Conservation (phyloP, 2,113 vertebrate genomes). For the Equus quagga region DNA sequence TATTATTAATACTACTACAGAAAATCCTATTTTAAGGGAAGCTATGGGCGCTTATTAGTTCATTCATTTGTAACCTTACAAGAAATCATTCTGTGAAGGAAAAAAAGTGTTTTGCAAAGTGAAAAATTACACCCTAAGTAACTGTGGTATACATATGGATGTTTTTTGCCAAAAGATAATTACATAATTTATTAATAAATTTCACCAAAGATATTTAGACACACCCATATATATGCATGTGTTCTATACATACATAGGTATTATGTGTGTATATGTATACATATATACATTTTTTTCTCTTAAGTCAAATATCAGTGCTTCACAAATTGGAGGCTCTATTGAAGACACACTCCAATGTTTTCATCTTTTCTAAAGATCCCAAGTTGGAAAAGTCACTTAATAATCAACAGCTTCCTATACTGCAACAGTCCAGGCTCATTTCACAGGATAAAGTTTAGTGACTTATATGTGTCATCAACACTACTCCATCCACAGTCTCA, state of each 20-base stretch:
- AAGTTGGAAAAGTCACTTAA: constrained; percentile 76
- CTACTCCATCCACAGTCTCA: constrained; percentile 27
- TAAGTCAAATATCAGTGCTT: constrained; percentile 66
- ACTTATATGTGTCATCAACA: neutral
- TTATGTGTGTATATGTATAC: neutral
- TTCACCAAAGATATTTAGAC: neutral
- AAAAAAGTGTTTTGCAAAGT: neutral
- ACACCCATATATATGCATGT: neutral
- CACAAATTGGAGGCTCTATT: constrained; percentile 76
- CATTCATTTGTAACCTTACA: neutral
- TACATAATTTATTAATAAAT: neutral
- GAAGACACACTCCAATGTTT: constrained; percentile 76
- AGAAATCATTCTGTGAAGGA: neutral
- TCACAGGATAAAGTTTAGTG: constrained; percentile 73
- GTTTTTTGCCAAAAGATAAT: neutral
- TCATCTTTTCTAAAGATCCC: constrained; percentile 76
- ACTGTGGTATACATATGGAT: neutral
- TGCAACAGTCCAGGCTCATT: constrained; percentile 71
- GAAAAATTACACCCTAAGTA: neutral
- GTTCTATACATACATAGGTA: neutral
- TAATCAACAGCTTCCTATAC: constrained; percentile 78
- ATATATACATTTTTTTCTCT: neutral
- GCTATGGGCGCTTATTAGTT: neutral
- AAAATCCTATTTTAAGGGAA: neutral
- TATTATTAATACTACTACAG: neutral